Base-by-base conservation (phyloP, 2,797 vertebrate genomes). In the Lepilemur septentrionalis region DNA sequence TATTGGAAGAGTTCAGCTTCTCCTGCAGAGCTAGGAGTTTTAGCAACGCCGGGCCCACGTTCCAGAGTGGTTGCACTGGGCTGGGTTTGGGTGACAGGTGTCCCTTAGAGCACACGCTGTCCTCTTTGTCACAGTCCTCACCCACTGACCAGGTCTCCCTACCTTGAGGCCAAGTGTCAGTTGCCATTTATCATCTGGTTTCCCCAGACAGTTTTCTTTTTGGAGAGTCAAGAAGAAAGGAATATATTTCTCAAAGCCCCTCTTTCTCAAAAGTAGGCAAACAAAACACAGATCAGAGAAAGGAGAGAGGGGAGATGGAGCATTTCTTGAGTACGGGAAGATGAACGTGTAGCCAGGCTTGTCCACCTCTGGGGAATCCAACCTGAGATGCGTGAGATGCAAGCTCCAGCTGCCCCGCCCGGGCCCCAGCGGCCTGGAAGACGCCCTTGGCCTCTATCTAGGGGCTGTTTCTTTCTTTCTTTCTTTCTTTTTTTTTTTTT, bases 241-340 rank as follows among this genome's bases (percentile, higher is more conserved):
- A 89, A 61, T 38, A 2, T 72, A 65, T 69, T 92, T 95, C 72
- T 95, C 76, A 82, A 83, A 69, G 61, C 12, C 32, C 30, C 17
- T 70, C 85, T 91, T 50, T 38, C 57, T 70, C 43, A 43, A 78
- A 95, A 88, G 32, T 32, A 55, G 48, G 38, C 57, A 76, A 91
- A 92, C n/a, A 81, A 93, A 92, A 46, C 76, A 48, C n/a, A 46
- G 50, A 75, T 57, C 38, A 89, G 76, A 81, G 67, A 82, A 35
- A 79, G 61, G 52, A 81, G 78, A 79, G 7, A 57, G 11, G 1
- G 55, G 28, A 17, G 55, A 43, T 10, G 80, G 18, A 57, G 28
- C 20, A 41, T 38, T 86, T 95, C 55, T 92, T 89, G 87, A 86
- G 25, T 50, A 91, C 22, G 22, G 7, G 10, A 22, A 92, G 65